Conservation (phyloP, 2,113 vertebrate species). For the Gadus chalcogrammus region DNA sequence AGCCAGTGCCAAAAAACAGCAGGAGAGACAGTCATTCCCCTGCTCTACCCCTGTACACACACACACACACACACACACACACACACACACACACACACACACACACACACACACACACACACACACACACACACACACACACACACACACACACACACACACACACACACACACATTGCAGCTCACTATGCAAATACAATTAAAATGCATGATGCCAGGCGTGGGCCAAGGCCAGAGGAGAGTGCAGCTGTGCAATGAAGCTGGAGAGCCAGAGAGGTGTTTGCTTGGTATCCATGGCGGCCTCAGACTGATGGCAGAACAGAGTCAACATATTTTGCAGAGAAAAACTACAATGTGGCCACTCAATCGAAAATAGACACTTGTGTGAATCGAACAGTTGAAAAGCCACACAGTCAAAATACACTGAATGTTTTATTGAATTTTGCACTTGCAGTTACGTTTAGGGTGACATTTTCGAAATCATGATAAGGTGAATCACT, state of each 20-base stretch:
- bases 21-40: conserved; percentile 43
- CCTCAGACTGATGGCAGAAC: conserved; percentile 22
- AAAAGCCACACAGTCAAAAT: too few relatives aligned
- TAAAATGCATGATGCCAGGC: conserved; percentile 36
- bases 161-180: conserved; percentile 21
- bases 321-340: conserved; percentile 18
- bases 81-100: too few relatives aligned
- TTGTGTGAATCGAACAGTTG: too few relatives aligned
- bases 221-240: conserved; percentile 14
- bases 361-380: conserved; percentile 37
- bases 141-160: too few relatives aligned
- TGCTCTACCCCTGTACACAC: conserved; percentile 46
- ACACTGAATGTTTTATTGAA: too few relatives aligned
- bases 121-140: conserved; percentile 7
- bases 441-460: too few relatives aligned
- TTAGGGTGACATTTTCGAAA: too few relatives aligned
- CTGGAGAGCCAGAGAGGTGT: conserved; percentile 17
- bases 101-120: too few relatives aligned
- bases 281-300: conserved; percentile 22
- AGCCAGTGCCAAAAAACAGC: conserved; percentile 42
- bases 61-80: conserved; percentile 15
- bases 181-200: conserved; percentile 44
- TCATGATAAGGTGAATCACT: too few relatives aligned
- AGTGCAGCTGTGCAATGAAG: conserved; percentile 31
- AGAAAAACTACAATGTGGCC: conserved; percentile 22